Percentiles rank a stretch among this genome's conserved stretches.
Evolutionary conservation across 1,140 invertebrate genomes (phyloP).

Genomic region (Calliphora vicina): DNA sequence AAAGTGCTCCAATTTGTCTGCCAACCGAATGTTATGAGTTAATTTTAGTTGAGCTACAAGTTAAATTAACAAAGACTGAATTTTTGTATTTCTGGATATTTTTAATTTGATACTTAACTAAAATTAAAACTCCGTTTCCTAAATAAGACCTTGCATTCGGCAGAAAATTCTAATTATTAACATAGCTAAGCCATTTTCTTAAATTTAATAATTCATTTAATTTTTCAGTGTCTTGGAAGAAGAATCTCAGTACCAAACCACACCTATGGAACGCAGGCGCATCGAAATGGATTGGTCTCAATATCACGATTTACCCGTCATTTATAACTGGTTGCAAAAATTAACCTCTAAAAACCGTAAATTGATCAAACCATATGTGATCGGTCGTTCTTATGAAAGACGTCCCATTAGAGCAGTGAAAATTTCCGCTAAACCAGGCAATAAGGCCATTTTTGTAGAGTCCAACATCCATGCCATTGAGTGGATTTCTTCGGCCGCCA

Average conservation of each 20-base stretch:
- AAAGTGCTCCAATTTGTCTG: too few species aligned
- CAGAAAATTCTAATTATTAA: too few species aligned
- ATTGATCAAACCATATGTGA: conserved; percentile 49
- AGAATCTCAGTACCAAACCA: background rate
- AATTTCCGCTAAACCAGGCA: conserved; percentile 67
- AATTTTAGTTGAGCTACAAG: too few species aligned
- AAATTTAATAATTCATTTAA: too few species aligned
- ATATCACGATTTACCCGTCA: conserved; percentile 64
- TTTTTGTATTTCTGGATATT: too few species aligned
- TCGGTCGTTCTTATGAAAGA: conserved; percentile 67
- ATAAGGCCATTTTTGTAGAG: conserved; percentile 67
- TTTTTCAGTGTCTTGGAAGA: conserved; percentile 8
- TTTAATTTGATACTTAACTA: too few species aligned
- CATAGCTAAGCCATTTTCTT: too few species aligned
- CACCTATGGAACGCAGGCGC: background rate
- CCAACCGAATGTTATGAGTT: too few species aligned
- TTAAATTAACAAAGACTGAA: too few species aligned
- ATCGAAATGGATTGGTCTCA: conserved; percentile 57
- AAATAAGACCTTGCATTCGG: too few species aligned
- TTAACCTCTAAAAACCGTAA: conserved; percentile 48
- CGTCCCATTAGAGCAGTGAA: conserved; percentile 68
- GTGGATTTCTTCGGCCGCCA: conserved; percentile 70
- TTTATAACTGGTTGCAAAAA: conserved; percentile 60
- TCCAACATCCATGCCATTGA: conserved; percentile 67
- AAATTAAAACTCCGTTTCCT: too few species aligned